phyloP scores from a whole-genome alignment of 2,113 vertebrate genomes.

The Arothron firmamentum region DNA sequence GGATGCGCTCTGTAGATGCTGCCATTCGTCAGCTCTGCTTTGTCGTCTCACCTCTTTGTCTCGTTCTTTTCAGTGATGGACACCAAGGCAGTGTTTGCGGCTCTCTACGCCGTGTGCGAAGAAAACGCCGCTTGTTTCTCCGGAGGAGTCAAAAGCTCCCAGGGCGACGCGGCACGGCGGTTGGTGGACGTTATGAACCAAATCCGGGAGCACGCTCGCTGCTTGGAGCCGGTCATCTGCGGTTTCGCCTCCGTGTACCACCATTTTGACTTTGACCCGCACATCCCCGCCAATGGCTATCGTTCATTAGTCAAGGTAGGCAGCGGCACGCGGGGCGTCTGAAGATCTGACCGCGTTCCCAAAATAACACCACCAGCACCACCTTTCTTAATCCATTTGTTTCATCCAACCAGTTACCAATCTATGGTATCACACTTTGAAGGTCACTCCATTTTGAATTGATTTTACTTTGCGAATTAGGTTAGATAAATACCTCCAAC shows the following conservation, averaged over 20 bases:
- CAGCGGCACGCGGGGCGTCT: slow-evolving; percentile 8
- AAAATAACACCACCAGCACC: slow-evolving; percentile 1
- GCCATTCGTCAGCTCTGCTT: neutral
- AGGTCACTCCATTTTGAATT: slow-evolving; percentile 57
- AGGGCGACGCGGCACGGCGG: slow-evolving; percentile 71
- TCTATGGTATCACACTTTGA: slow-evolving; percentile 43
- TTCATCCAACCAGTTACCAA: slow-evolving; percentile 5
- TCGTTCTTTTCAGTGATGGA: slow-evolving; percentile 76
- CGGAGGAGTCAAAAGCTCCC: slow-evolving; percentile 64
- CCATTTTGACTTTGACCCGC: slow-evolving; percentile 86
- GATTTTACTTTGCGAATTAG: slow-evolving; percentile 52
- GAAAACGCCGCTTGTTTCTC: slow-evolving; percentile 84
- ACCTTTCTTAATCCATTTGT: neutral
- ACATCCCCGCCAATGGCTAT: slow-evolving; percentile 87
- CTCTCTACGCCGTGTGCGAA: slow-evolving; percentile 80
- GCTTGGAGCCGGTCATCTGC: slow-evolving; percentile 77
- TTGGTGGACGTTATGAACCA: slow-evolving; percentile 74
- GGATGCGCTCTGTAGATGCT: neutral
- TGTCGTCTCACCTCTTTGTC: neutral
- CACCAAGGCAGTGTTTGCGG: slow-evolving; percentile 79
- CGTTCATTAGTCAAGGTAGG: slow-evolving; percentile 84
- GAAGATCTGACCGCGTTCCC: slow-evolving; percentile 7
- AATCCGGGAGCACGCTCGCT: slow-evolving; percentile 79
- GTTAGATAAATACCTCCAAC: slow-evolving; percentile 43
- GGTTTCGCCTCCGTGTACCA: slow-evolving; percentile 79